phyloP scores from a whole-genome alignment of 2,113 vertebrate genomes.

The Cryptomyrus ogoouensis region DNA sequence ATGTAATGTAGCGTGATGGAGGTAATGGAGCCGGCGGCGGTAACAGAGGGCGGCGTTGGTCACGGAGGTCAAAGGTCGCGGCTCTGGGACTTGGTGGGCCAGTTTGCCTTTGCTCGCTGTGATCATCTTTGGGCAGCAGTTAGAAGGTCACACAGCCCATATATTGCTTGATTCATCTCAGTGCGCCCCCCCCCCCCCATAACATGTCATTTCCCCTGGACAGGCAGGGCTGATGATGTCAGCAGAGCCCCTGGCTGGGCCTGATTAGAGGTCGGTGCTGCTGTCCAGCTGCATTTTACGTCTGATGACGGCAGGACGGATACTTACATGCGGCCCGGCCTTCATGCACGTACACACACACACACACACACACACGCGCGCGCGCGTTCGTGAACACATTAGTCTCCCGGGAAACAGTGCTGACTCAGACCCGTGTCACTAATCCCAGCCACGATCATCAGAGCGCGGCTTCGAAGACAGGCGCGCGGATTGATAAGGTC shows the following conservation, averaged over 20 bases:
- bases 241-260: background rate
- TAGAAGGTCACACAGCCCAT: slow-evolving; percentile 28
- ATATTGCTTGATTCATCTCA: background rate
- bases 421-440: background rate
- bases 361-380: too few species aligned
- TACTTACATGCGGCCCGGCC: too few species aligned
- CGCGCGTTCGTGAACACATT: background rate
- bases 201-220: background rate
- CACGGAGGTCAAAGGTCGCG: background rate
- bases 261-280: background rate
- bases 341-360: background rate
- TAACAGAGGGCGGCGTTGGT: too few species aligned
- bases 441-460: background rate
- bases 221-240: background rate
- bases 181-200: background rate
- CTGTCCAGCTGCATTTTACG: background rate
- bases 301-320: background rate
- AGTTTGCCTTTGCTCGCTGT: background rate
- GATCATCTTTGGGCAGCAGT: slow-evolving; percentile 29
- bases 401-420: background rate
- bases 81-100: background rate
- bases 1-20: background rate
- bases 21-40: background rate
- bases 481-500: background rate
- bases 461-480: background rate